Conservation (phyloP, 2,113 vertebrate genomes). For the Okapia johnstoni region DNA sequence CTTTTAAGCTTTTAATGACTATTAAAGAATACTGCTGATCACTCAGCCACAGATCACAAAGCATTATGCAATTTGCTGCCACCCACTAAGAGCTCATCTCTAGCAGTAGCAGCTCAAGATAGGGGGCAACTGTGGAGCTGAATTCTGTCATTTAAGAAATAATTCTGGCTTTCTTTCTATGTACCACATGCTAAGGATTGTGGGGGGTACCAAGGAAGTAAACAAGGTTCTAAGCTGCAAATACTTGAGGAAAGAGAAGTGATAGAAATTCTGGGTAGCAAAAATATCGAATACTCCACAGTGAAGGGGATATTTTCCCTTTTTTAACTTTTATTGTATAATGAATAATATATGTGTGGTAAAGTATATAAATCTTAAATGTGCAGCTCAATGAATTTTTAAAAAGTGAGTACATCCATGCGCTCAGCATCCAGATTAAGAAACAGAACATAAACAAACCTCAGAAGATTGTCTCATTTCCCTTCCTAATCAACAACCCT, state of each 20-base stretch:
- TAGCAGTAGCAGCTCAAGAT: neutral
- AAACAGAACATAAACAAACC: conserved; percentile 35
- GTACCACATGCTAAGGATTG: neutral
- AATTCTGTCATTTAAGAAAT: neutral
- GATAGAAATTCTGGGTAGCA: neutral
- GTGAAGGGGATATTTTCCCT: neutral
- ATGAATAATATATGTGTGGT: conserved; percentile 55
- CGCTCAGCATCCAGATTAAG: conserved; percentile 31
- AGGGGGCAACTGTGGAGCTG: neutral
- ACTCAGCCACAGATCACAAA: conserved; percentile 39
- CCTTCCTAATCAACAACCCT: neutral
- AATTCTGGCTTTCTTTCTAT: neutral
- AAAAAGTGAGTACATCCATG: conserved; percentile 45
- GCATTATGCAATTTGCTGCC: conserved; percentile 50
- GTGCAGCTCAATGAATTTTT: conserved; percentile 55
- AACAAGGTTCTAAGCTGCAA: neutral
- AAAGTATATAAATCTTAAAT: conserved; percentile 49
- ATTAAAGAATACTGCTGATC: conserved; percentile 30
- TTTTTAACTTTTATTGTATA: neutral
- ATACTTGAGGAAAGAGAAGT: neutral
- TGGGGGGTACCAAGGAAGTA: neutral
- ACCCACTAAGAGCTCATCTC: conserved; percentile 28
- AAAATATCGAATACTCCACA: neutral
- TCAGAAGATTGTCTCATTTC: neutral
- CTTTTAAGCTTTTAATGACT: conserved; percentile 50